Percentiles rank a stretch among this genome's conserved stretches.
Conservation (phyloP, 2,888 invertebrate genomes). For the Syrphus vitripennis region DNA sequence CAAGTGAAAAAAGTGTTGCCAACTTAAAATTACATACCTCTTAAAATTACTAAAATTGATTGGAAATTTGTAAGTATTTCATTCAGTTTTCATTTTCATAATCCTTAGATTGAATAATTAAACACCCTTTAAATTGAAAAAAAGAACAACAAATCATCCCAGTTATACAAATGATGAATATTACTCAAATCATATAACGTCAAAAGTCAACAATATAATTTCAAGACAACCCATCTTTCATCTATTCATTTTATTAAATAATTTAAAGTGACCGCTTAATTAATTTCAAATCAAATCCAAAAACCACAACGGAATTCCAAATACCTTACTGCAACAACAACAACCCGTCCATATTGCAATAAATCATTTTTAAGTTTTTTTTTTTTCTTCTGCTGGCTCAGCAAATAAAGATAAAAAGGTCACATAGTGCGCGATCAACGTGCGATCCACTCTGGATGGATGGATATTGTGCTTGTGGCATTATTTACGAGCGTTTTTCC, state of each 20-base stretch:
- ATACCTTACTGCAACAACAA: background rate
- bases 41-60: too few species aligned
- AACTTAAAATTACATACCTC: too few species aligned
- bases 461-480: slow-evolving; percentile 14
- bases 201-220: slow-evolving; percentile 5
- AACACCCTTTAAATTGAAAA: background rate
- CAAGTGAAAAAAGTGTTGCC: too few species aligned
- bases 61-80: too few species aligned
- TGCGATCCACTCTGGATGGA: slow-evolving; percentile 22
- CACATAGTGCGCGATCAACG: slow-evolving; percentile 47
- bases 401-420: slow-evolving; percentile 43
- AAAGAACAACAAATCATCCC: background rate
- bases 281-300: slow-evolving; percentile 34
- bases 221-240: slow-evolving; percentile 1
- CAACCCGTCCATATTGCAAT: slow-evolving; percentile 40
- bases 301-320: slow-evolving; percentile 22
- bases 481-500: slow-evolving; percentile 58
- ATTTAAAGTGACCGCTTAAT: slow-evolving; percentile 49
- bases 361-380: slow-evolving; percentile 44
- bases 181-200: background rate
- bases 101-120: background rate
- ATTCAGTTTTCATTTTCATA: too few species aligned
- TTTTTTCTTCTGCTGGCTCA: background rate
- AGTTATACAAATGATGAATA: background rate
- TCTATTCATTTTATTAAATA: slow-evolving; percentile 10